Base-by-base conservation (phyloP, 2,888 invertebrate species). In the Idaea straminata region DNA sequence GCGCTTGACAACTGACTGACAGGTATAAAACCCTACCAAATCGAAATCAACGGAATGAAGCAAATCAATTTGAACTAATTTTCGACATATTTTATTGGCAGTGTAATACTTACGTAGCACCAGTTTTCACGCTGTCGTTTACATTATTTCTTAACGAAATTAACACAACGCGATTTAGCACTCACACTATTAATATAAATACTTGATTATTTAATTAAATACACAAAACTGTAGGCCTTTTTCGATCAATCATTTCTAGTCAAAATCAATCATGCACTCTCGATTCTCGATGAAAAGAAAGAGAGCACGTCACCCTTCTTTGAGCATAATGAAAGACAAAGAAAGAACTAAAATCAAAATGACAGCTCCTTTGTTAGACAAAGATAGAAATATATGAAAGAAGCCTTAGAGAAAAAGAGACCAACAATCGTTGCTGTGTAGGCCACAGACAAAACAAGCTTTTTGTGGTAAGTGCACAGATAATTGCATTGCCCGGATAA, bases 121-220 rank as follows among this genome's bases (percentile, higher is more conserved):
- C 80, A 83, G 87, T 87, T 91, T 90, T 89, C 79, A 90, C 89
- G 83, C 86, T 89, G 91, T 91, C 91, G 90, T 92, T 85, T 83
- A 87, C 86, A 91, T 91, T 92, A 92, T 90, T 91, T 88, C 86
- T 86, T 83, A 85, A 76, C 76, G 80, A 83, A 25, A 84, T 77
- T 81, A 81, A 75, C 83, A 85, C 85, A 82, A 82, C 81, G 84
- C 83, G 76, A 77, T 80, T 74, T 73, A 82, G 75, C 78, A 77
- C 74, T 47, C 47, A 4, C 47, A 7, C 1, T 36, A 36, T 10
- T 13, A 47, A 47, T 47, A 47, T 7, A 47, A 13, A 47, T 13
- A 47, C 47, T 47, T 47, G 47, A 4, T 47, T 47, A 47, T 47
- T 47, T 47, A 47, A 13, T 47, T 47, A 47, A 13, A 47, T 7